phyloP scores from a whole-genome alignment of 2,113 vertebrate genomes.

The Pygoscelis adeliae region DNA sequence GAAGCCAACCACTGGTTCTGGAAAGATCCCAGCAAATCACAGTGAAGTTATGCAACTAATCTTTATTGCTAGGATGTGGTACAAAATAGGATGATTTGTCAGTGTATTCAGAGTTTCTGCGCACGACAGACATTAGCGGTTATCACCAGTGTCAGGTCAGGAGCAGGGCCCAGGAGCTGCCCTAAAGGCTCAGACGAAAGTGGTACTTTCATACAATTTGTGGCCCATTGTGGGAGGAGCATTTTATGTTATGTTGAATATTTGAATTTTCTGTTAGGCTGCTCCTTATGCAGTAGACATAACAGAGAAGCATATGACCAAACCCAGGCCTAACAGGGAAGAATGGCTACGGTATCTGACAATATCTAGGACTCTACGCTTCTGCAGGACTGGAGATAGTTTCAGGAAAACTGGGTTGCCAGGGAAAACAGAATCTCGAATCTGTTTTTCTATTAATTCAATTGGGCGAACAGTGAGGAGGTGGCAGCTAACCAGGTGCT shows the following conservation, averaged over 20 bases:
- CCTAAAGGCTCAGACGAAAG: neutral
- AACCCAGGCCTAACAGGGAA: neutral
- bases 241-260: neutral
- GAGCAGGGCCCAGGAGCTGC: neutral
- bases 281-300: neutral
- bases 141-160: neutral
- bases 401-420: neutral
- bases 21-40: neutral
- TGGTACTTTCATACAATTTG: neutral
- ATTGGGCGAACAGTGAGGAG: neutral
- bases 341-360: neutral
- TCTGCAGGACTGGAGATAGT: neutral
- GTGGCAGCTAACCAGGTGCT: neutral
- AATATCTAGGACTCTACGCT: neutral
- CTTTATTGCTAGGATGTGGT: neutral
- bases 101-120: neutral
- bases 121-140: accelerated
- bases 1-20: neutral
- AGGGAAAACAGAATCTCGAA: neutral
- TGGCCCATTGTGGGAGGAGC: neutral
- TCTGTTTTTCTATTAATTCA: neutral
- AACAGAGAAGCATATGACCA: neutral
- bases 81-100: neutral
- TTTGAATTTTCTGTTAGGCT: neutral
- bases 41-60: neutral